Base-by-base conservation (phyloP, 1,140 invertebrate species). In the Trichogramma pretiosum region DNA sequence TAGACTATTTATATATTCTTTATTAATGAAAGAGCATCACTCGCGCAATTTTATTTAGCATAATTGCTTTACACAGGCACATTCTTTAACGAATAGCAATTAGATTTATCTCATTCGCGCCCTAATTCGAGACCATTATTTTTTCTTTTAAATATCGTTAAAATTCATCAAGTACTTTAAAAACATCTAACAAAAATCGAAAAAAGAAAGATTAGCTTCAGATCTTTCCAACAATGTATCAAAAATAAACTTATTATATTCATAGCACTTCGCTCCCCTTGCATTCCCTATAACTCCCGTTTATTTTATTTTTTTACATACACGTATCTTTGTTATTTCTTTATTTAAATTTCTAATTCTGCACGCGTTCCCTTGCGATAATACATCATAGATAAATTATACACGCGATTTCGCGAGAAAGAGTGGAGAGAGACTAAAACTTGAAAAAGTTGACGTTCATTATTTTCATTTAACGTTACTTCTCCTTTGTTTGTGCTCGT, bases 171-270 rank as follows among this genome's bases (percentile, higher is more conserved):
- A 64, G 64, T 70, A 62, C 65, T 64, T 61, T 63, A 65, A 62
- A 65, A 70, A 62, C 38, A 53, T 52, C 48, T 54, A 59, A 54
- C 50, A 56, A 56, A 56, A 59, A 57, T 57, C 56, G 50, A 56
- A 57, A 59, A 56, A 62, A 60, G 59, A 64, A 64, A 65, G 61
- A 66, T 62, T 62, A 55, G 56, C 58, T 56, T 59, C 54, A 57
- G 61, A 59, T 62, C 62, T 61, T 58, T 59, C 59, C 61, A 67
- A 68, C 67, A 65, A 66, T 64, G 65, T 72, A 70, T 70, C 67
- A 72, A 72, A 70, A 70, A 72, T 72, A 70, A 68, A 70, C 62
- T 64, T 65, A 65, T 57, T 60, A 53, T 61, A n/a, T n/a, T n/a
- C 57, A 63, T 58, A 65, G 56, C 52, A 58, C 53, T 50, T 46